Conservation (phyloP, 2,113 vertebrate species). For the Protomyctophum bolini region DNA sequence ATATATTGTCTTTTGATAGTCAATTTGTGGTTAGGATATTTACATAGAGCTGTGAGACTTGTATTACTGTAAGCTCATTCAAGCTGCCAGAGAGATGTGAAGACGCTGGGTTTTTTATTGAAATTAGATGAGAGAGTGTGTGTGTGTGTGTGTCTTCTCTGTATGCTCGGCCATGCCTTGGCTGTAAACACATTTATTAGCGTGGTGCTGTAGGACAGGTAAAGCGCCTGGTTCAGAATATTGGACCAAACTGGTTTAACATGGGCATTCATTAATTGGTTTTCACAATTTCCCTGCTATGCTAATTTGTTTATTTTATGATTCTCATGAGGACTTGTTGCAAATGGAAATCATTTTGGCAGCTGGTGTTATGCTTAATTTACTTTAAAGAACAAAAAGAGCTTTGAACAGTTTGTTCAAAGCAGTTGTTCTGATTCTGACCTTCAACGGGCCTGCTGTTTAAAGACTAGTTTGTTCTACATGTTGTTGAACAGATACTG, state of each 20-base stretch:
- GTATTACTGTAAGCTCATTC: slow-evolving; percentile 1
- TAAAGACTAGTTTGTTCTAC: neutral
- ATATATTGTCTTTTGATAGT: too few relatives aligned
- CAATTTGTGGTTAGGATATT: neutral
- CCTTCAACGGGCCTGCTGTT: slow-evolving; percentile 3
- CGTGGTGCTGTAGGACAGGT: too few relatives aligned
- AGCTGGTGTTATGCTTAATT: slow-evolving; percentile 20
- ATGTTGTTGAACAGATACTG: neutral
- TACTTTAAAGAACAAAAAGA: slow-evolving; percentile 8
- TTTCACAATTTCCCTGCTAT: neutral
- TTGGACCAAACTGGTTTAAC: neutral
- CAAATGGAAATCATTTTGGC: slow-evolving; percentile 4
- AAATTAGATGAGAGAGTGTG: too few relatives aligned
- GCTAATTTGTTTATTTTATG: too few relatives aligned
- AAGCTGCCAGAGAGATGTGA: neutral
- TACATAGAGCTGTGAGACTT: slow-evolving; percentile 2
- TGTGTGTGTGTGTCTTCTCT: neutral
- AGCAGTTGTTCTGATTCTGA: slow-evolving; percentile 1
- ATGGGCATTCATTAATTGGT: neutral
- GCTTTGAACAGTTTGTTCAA: slow-evolving; percentile 3
- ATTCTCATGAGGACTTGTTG: too few relatives aligned
- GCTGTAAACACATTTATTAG: too few relatives aligned
- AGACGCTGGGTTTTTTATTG: too few relatives aligned
- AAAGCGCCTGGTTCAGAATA: neutral
- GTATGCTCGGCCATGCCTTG: neutral